Conservation (phyloP, 2,888 invertebrate genomes). For the Acanthosepion lycidas region DNA sequence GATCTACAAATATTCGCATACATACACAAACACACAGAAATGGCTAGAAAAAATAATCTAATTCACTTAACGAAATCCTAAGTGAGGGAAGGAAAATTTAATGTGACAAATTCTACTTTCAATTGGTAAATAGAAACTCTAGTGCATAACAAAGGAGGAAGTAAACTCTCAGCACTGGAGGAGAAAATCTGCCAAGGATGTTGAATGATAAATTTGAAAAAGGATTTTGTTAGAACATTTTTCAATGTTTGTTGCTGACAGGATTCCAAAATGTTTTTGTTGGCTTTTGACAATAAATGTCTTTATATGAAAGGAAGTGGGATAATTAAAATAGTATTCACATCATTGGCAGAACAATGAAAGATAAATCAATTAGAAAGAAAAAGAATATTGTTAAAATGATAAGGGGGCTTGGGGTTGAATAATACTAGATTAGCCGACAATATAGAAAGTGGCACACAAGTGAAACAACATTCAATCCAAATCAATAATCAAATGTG, state of each 20-base stretch:
- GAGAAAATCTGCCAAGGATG: neutral
- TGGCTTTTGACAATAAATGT: too few species aligned
- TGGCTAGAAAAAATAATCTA: neutral
- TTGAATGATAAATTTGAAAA: neutral
- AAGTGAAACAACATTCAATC: neutral
- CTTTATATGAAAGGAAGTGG: too few species aligned
- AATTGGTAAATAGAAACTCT: neutral
- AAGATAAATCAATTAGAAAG: neutral
- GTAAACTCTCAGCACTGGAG: neutral
- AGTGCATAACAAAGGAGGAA: neutral
- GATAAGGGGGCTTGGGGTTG: neutral
- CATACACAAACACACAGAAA: neutral
- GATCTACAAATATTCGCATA: neutral
- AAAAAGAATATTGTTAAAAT: neutral
- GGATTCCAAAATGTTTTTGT: too few species aligned
- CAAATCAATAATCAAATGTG: too few species aligned
- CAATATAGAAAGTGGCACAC: neutral
- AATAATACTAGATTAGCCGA: neutral
- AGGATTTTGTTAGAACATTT: too few species aligned
- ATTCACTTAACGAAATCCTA: neutral
- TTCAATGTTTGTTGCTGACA: too few species aligned
- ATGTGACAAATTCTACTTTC: neutral
- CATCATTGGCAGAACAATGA: neutral
- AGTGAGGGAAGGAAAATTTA: neutral
- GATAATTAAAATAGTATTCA: neutral